Conservation (phyloP, 2,888 invertebrate species). For the Tigriopus californicus region DNA sequence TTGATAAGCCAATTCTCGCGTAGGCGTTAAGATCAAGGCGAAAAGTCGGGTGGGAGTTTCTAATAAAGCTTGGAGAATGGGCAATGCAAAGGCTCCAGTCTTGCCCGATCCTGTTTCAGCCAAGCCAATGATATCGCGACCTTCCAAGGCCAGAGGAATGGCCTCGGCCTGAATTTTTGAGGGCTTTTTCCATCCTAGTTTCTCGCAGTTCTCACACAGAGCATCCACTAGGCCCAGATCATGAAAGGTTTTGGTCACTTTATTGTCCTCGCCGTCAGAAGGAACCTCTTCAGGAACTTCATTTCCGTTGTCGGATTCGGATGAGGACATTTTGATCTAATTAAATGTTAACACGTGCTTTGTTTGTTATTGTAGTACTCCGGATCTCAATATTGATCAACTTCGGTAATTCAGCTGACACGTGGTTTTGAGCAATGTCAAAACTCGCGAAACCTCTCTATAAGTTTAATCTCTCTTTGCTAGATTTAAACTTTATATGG, state of each 20-base stretch:
- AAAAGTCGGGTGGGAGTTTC: conserved; percentile 85
- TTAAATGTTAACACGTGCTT: too few relatives aligned
- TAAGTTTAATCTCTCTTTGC: too few relatives aligned
- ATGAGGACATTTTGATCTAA: not conserved
- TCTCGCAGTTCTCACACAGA: conserved; percentile 71
- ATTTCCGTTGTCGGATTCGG: not conserved
- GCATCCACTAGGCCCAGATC: conserved; percentile 69
- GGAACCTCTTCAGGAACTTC: not conserved
- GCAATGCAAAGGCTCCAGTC: conserved; percentile 91
- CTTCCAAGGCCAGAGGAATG: conserved; percentile 70
- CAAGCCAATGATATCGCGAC: conserved; percentile 55
- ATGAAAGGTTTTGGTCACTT: not conserved
- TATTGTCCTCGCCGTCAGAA: not conserved
- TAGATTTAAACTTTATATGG: too few relatives aligned
- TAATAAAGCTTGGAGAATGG: conserved; percentile 74
- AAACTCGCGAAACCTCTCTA: too few relatives aligned
- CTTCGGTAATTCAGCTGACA: too few relatives aligned
- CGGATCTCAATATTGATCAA: too few relatives aligned
- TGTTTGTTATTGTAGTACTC: too few relatives aligned
- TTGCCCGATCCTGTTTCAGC: conserved; percentile 88
- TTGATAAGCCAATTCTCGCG: conserved; percentile 92
- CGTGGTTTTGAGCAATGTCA: too few relatives aligned
- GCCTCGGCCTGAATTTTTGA: conserved; percentile 88
- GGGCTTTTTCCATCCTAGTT: conserved; percentile 81
- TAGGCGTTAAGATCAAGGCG: conserved; percentile 81